phyloP scores from a whole-genome alignment of 1,140 invertebrate genomes.

The Leptinotarsa texana region DNA sequence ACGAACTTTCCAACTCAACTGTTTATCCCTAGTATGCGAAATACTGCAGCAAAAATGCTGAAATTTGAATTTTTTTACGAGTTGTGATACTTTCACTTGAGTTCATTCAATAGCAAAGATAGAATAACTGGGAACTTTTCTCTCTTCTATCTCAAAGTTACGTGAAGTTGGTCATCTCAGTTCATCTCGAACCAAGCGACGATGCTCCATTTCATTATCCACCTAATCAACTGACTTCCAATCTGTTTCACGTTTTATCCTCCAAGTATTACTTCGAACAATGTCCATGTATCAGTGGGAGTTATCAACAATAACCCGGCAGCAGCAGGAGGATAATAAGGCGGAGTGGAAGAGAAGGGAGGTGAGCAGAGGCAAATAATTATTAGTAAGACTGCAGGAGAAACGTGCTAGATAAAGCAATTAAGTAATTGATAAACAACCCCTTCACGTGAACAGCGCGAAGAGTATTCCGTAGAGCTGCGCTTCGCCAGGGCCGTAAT shows the following conservation, averaged over 20 bases:
- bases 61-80: no score
- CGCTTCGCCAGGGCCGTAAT: constrained; percentile 7
- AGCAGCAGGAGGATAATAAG: not conserved
- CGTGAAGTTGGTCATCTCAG: no score
- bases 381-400: constrained; percentile 44
- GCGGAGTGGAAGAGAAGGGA: not conserved
- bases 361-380: constrained; percentile 33
- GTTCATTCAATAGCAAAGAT: no score
- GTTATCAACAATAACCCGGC: not conserved
- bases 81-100: no score
- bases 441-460: constrained; percentile 29
- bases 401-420: constrained; percentile 49
- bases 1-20: no score
- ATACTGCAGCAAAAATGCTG: no score
- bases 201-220: no score
- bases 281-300: not conserved
- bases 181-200: no score
- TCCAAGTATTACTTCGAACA: not conserved
- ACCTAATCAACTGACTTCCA: not conserved
- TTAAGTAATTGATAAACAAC: constrained; percentile 51
- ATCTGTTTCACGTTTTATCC: not conserved
- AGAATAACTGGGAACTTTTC: no score
- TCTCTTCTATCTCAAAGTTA: no score
- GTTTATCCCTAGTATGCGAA: no score
- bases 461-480: constrained; percentile 15